These are phyloP conservation scores for Tonatia bakeri DNA, from an alignment of 2,113 vertebrate species.

Conservation along the genomic window DNA sequence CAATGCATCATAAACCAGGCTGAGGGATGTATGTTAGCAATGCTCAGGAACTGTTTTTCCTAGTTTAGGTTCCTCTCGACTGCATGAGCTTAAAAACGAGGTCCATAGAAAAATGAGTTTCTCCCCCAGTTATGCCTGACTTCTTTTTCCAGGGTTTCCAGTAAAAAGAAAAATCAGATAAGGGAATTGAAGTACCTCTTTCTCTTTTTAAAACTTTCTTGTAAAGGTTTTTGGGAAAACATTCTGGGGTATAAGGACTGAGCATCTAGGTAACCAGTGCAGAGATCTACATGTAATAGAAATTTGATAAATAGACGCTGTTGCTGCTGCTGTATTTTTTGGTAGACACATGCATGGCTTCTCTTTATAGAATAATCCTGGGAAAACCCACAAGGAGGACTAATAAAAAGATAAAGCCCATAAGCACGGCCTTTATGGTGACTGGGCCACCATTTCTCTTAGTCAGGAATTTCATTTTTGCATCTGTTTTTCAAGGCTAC, in stretches of 20 bases:
- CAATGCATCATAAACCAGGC: neutral
- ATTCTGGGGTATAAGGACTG: neutral
- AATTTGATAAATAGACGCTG: neutral
- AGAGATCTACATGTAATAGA: neutral
- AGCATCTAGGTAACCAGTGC: neutral
- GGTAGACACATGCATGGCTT: neutral
- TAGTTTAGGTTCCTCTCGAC: neutral
- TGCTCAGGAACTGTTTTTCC: neutral
- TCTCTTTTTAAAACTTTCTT: slow-evolving; percentile 11
- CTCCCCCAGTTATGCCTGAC: neutral
- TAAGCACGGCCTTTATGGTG: neutral
- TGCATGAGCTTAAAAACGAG: neutral
- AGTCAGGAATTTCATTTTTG: neutral
- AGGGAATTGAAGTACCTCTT: neutral
- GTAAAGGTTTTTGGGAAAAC: slow-evolving; percentile 10
- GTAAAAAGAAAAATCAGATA: neutral
- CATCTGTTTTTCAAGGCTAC: neutral
- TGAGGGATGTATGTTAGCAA: neutral
- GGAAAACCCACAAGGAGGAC: neutral
- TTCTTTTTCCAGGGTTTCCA: neutral
- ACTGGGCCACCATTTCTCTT: neutral
- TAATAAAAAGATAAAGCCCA: neutral
- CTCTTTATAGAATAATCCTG: neutral
- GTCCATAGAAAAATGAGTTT: neutral
- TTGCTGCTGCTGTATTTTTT: neutral